phyloP scores from a whole-genome alignment of 2,797 vertebrate species.

The Leuciscus waleckii region DNA sequence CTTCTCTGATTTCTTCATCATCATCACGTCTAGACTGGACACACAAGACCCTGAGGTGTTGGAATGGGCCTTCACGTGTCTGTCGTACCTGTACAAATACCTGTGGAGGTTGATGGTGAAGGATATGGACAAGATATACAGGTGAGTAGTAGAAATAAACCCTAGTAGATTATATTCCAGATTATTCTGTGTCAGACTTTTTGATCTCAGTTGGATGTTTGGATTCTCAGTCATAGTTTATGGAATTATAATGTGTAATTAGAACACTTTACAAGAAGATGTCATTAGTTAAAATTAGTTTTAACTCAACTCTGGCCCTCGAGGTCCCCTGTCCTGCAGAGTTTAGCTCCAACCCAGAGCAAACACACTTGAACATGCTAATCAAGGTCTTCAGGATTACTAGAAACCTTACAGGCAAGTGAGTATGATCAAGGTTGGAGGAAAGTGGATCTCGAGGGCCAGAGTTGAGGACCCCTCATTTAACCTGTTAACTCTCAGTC shows the following conservation, averaged over 20 bases:
- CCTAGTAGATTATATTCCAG: background rate
- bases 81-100: constrained; percentile 98
- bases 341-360: no score
- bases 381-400: no score
- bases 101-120: constrained; percentile 97
- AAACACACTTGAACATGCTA: no score
- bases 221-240: background rate
- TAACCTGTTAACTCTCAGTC: background rate
- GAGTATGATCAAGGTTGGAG: no score
- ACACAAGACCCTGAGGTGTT: constrained; percentile 92
- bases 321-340: no score
- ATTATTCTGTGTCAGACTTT: background rate
- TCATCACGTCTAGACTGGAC: constrained; percentile 88
- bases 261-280: background rate
- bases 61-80: constrained; percentile 93
- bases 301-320: no score
- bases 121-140: constrained; percentile 93
- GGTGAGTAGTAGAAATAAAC: constrained; percentile 74
- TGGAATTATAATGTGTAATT: background rate
- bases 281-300: background rate
- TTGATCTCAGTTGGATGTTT: background rate
- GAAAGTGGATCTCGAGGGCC: no score
- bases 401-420: no score
- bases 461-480: no score
- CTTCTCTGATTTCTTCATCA: constrained; percentile 90